These are phyloP conservation scores for Spatulosminthurus flaviceps DNA, from an alignment of 2,888 invertebrate genomes.

Conservation along the genomic window DNA sequence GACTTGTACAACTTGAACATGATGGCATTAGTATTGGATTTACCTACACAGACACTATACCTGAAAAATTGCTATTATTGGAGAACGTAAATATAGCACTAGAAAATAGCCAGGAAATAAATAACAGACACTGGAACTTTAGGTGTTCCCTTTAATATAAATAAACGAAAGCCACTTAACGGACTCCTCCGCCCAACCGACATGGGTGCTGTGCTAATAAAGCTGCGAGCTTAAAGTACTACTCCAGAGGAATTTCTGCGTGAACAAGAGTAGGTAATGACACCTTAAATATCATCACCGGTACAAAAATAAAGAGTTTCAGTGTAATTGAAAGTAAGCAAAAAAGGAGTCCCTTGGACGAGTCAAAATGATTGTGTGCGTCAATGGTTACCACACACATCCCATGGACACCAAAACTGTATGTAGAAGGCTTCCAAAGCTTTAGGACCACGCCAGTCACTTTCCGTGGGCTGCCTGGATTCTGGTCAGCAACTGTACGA, in stretches of 20 bases:
- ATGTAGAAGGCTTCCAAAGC: not conserved
- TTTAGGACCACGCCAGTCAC: not conserved
- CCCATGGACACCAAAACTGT: not conserved
- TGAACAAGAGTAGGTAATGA: too few relatives aligned
- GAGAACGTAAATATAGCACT: not conserved
- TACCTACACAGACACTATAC: not conserved
- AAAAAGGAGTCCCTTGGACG: not conserved
- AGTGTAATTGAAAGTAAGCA: not conserved
- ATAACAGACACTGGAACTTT: not conserved
- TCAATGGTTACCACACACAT: not conserved
- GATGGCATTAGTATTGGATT: not conserved
- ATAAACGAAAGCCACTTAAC: not conserved
- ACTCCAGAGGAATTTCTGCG: not conserved
- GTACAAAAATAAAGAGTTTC: not conserved
- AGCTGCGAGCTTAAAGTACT: not conserved
- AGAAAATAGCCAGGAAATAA: not conserved
- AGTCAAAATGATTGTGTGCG: not conserved
- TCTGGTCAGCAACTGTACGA: slow-evolving; percentile 8
- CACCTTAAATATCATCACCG: not conserved
- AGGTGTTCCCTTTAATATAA: not conserved
- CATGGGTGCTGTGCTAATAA: not conserved
- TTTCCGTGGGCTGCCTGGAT: not conserved
- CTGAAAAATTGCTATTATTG: not conserved
- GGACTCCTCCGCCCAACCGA: not conserved
- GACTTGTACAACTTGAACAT: slow-evolving; percentile 55